Conservation (phyloP, 2,797 vertebrate genomes). For the Uromys caudimaculatus region DNA sequence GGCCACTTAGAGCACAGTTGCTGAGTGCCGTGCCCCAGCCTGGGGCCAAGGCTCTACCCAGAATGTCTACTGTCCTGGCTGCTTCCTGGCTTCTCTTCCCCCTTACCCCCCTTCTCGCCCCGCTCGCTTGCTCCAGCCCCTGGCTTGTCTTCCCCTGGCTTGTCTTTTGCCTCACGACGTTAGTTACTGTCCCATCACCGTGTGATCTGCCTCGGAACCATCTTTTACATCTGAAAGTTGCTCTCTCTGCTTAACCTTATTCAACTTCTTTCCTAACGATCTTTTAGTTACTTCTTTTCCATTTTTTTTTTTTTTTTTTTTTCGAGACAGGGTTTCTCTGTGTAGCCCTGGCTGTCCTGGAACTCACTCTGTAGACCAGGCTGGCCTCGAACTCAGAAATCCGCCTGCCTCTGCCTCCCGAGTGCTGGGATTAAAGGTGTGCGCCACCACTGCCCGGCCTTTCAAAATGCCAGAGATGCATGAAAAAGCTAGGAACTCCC, state of each 20-base stretch:
- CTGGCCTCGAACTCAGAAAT: too few relatives aligned
- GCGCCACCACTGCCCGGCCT: too few relatives aligned
- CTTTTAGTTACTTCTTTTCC: neutral
- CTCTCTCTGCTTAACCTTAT: neutral
- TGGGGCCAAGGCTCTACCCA: neutral
- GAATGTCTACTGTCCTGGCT: neutral
- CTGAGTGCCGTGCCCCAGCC: neutral
- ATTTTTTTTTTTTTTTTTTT: too few relatives aligned
- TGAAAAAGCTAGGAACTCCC: neutral
- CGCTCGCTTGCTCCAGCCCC: too few relatives aligned
- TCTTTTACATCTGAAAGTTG: conserved; percentile 25
- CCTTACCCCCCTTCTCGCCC: neutral
- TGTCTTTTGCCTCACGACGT: conserved; percentile 52
- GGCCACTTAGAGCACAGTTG: neutral
- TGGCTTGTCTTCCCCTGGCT: conserved; percentile 50
- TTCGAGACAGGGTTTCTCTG: too few relatives aligned
- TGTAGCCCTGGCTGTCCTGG: too few relatives aligned
- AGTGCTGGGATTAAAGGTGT: too few relatives aligned
- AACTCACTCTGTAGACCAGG: too few relatives aligned
- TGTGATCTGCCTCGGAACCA: conserved; percentile 16
- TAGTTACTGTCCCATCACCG: neutral
- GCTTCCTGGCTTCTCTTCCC: neutral
- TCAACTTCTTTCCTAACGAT: neutral
- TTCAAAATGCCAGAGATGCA: neutral
- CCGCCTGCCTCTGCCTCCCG: too few relatives aligned